phyloP scores from a whole-genome alignment of 2,113 vertebrate species.

The Puffinus mauretanicus region DNA sequence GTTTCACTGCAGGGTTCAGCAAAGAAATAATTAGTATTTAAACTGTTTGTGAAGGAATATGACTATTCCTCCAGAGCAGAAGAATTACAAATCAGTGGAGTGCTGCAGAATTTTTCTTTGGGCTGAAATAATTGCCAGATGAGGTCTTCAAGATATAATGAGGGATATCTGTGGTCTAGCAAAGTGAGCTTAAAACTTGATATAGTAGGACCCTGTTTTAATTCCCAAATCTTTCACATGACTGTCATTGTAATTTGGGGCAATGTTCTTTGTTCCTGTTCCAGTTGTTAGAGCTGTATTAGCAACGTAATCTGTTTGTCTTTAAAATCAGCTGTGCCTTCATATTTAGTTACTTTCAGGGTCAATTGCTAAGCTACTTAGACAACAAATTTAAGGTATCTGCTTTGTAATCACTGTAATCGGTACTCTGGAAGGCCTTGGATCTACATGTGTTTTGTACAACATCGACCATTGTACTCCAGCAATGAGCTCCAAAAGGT shows the following conservation, averaged over 20 bases:
- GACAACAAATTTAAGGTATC: background rate
- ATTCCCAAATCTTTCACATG: background rate
- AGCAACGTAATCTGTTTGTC: background rate
- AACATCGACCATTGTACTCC: background rate
- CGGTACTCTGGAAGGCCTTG: background rate
- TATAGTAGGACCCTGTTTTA: background rate
- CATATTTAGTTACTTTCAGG: constrained; percentile 1
- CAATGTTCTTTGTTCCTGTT: background rate
- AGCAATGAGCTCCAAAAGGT: background rate
- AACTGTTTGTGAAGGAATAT: background rate
- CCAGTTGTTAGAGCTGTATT: background rate
- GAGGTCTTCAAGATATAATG: background rate
- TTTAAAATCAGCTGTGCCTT: constrained; percentile 25
- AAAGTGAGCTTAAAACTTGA: background rate
- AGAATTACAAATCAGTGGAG: constrained; percentile 28
- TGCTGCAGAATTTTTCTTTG: constrained; percentile 18
- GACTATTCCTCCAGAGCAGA: background rate
- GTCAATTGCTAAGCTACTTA: constrained; percentile 9
- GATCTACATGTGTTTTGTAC: background rate
- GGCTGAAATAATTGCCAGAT: background rate
- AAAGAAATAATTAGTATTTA: constrained; percentile 63
- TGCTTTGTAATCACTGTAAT: background rate
- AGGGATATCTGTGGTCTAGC: background rate
- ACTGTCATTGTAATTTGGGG: background rate
- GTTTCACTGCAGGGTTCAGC: constrained; percentile 24